These are phyloP conservation scores for Atherinosoma microstoma DNA, from an alignment of 2,797 vertebrate genomes.

Conservation along the genomic window DNA sequence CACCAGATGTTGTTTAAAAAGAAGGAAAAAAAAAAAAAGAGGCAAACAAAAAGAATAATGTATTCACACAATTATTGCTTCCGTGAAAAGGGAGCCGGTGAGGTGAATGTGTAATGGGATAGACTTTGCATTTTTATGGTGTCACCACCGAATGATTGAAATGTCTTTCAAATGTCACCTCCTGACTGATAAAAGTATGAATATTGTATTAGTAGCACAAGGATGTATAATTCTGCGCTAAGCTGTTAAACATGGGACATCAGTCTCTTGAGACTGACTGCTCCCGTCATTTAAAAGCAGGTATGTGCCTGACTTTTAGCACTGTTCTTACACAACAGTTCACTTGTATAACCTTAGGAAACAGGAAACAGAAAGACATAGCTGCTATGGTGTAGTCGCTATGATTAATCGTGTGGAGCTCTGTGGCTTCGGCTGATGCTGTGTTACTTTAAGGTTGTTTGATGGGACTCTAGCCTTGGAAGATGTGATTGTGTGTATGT, in stretches of 20 bases:
- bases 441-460: constrained; percentile 63
- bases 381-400: constrained; percentile 4
- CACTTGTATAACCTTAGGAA: constrained; percentile 38
- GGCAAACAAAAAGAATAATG: neutral
- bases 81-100: constrained; percentile 5
- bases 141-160: neutral
- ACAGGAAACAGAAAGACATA: constrained; percentile 22
- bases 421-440: constrained; percentile 22
- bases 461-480: constrained; percentile 52
- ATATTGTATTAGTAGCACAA: neutral
- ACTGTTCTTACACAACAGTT: constrained; percentile 35
- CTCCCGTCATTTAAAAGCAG: constrained; percentile 19
- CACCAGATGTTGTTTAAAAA: neutral
- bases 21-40: neutral
- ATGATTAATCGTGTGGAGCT: constrained; percentile 44
- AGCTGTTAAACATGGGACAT: constrained; percentile 13
- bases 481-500: constrained; percentile 19
- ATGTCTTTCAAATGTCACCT: constrained; percentile 1
- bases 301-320: constrained; percentile 31
- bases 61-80: constrained; percentile 4
- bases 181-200: constrained; percentile 7
- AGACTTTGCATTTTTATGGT: constrained; percentile 8
- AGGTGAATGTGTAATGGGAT: neutral
- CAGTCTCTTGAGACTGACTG: constrained; percentile 16
- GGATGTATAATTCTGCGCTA: neutral